A percentile compares a stretch with the other conserved stretches of the same genome.
phyloP scores from a whole-genome alignment of 2,888 invertebrate genomes.

The Cheilosia variabilis region DNA sequence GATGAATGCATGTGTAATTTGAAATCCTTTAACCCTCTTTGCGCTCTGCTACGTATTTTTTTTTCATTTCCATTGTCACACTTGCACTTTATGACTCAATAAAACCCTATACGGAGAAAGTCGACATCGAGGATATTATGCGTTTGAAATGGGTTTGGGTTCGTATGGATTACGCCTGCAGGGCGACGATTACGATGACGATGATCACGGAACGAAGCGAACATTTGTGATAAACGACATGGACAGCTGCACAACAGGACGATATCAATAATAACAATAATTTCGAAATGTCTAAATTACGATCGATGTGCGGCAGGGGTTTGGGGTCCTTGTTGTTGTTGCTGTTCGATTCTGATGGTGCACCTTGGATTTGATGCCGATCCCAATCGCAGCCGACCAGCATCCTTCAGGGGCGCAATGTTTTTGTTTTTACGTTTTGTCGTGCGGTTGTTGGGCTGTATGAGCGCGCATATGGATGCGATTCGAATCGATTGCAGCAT shows the following conservation, averaged over 20 bases:
- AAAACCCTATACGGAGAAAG: slow-evolving; percentile 55
- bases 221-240: slow-evolving; percentile 64
- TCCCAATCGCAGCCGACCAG: slow-evolving; percentile 35
- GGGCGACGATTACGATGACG: slow-evolving; percentile 23
- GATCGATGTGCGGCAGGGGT: slow-evolving; percentile 36
- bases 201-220: slow-evolving; percentile 24
- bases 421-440: slow-evolving; percentile 18
- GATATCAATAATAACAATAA: slow-evolving; percentile 60
- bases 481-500: slow-evolving; percentile 63
- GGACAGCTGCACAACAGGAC: slow-evolving; percentile 53
- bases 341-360: slow-evolving; percentile 23
- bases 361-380: slow-evolving; percentile 52
- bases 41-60: slow-evolving; percentile 8
- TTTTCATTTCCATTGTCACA: slow-evolving; percentile 63
- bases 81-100: slow-evolving; percentile 74
- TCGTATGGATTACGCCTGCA: slow-evolving; percentile 62
- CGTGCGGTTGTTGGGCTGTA: slow-evolving; percentile 48
- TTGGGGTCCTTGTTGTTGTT: slow-evolving; percentile 20
- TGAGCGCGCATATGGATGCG: slow-evolving; percentile 18
- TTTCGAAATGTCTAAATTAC: slow-evolving; percentile 64
- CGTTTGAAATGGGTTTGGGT: not conserved
- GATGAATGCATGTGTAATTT: slow-evolving; percentile 66
- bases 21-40: slow-evolving; percentile 64
- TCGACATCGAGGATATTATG: slow-evolving; percentile 55
- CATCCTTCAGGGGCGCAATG: slow-evolving; percentile 46